Evolutionary conservation across 1,140 invertebrate genomes (phyloP), one percentile per base, ranked within the genome.

Genomic region (Drosophila ohnishii): DNA sequence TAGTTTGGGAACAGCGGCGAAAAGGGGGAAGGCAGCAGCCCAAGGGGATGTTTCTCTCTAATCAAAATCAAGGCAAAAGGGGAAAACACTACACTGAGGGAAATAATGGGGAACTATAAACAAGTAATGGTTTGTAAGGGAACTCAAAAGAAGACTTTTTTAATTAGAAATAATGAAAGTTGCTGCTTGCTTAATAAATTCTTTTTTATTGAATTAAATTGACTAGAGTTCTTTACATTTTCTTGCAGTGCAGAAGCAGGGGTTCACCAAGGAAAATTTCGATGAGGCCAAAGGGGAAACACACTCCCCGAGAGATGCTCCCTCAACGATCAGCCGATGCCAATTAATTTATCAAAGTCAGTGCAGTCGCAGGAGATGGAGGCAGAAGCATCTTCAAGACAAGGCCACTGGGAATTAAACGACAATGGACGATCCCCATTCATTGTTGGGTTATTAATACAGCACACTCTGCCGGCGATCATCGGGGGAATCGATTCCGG

Each of bases 341-440:
- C 79, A 88, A 86, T 86, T 86, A 87, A 86, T 86, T 86, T 76
- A 88, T 86, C 83, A 86, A 86, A 88, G 83, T 86, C 83, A 79
- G 69, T 51, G 66, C 58, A 72, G 57, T 4, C 42, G 9, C n/a
- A 1, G 25, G 25, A 50, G 25, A 3, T 4, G 47, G 30, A 10
- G 16, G 65, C 16, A 70, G 64, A 57, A 39, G 35, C 19, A 22
- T 58, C 22, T 32, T 55, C 40, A 39, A 69, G 83, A 83, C 83
- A 83, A 70, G 79, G 75, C 79, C 83, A 72, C 50, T 87, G 63
- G 84, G 83, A 86, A 86, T 86, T 79, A 72, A 83, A 83, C 63
- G 80, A 83, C 76, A 79, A 83, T 78, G 74, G 60, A 64, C 61
- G 72, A 57, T 64, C 72, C 53, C 78, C 69, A 86, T 86, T 72